Conservation (phyloP, 1,140 invertebrate genomes). For the Maniola jurtina region DNA sequence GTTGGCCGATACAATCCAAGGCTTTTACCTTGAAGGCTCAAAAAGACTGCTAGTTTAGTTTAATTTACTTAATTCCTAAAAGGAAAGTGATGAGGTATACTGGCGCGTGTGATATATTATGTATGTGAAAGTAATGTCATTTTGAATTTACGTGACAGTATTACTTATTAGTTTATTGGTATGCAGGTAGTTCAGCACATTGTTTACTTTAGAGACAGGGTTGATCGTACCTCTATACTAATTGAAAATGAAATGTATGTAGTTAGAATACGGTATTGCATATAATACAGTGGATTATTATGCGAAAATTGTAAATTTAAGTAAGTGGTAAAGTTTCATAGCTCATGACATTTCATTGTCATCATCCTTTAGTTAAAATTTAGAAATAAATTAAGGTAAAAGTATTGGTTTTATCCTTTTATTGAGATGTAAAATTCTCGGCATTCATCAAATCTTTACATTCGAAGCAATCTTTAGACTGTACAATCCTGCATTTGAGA, state of each 20-base stretch:
- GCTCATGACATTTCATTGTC: slow-evolving; percentile 48
- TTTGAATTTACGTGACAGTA: slow-evolving; percentile 75
- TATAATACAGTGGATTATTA: not conserved
- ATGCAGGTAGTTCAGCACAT: slow-evolving; percentile 44
- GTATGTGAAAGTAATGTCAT: slow-evolving; percentile 53
- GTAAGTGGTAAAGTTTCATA: slow-evolving; percentile 30
- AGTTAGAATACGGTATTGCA: slow-evolving; percentile 17
- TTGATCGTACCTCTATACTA: slow-evolving; percentile 51
- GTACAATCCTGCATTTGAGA: slow-evolving; percentile 49
- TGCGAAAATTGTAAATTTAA: slow-evolving; percentile 9
- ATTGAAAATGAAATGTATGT: slow-evolving; percentile 49
- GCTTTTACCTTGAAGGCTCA: slow-evolving; percentile 81
- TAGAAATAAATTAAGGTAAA: slow-evolving; percentile 60
- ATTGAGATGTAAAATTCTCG: slow-evolving; percentile 44
- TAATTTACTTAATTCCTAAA: slow-evolving; percentile 65
- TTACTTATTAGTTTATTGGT: slow-evolving; percentile 62
- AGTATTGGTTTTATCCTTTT: slow-evolving; percentile 28
- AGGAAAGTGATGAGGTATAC: slow-evolving; percentile 70
- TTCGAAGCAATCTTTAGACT: slow-evolving; percentile 42
- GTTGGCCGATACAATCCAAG: slow-evolving; percentile 92
- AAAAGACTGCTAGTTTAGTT: slow-evolving; percentile 73
- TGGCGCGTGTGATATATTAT: slow-evolving; percentile 69
- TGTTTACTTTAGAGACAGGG: slow-evolving; percentile 28
- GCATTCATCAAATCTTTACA: slow-evolving; percentile 50
- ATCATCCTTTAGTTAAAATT: slow-evolving; percentile 46